Percentiles rank a stretch among this genome's conserved stretches.
These are phyloP conservation scores for Zoanthus sociatus DNA, from an alignment of 92 coral and sea anemone species.

Conservation along the genomic window DNA sequence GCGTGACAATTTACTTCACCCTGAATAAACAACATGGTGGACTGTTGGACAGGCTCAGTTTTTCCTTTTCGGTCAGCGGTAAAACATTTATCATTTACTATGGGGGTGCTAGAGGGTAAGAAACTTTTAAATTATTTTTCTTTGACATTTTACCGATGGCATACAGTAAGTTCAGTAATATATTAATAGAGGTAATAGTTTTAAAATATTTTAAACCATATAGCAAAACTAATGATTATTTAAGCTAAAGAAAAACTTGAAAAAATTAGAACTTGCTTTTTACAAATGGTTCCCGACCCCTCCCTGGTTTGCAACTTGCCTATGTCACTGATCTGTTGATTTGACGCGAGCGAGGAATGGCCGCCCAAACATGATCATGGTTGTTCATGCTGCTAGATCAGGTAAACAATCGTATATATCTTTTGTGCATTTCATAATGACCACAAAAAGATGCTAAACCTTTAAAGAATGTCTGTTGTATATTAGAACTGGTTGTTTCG, in stretches of 20 bases:
- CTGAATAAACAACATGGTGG: conserved; percentile 36
- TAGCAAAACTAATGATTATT: no score
- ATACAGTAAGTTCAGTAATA: not conserved
- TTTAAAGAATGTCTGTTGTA: not conserved
- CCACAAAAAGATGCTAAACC: not conserved
- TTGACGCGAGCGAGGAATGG: not conserved
- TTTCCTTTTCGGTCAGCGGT: conserved; percentile 45
- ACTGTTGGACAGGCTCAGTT: conserved; percentile 21
- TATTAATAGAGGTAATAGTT: not conserved
- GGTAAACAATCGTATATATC: conserved; percentile 20
- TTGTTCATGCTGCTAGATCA: conserved; percentile 4
- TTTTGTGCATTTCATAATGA: not conserved
- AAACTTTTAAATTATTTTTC: not conserved
- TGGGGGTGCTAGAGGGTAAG: not conserved
- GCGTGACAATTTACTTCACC: no score
- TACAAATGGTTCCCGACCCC: not conserved
- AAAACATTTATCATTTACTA: not conserved
- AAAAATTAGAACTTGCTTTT: not conserved
- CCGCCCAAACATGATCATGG: conserved; percentile 13
- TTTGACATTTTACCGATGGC: not conserved
- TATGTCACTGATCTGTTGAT: conserved; percentile 12
- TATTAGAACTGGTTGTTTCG: not conserved
- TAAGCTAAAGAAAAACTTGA: not conserved
- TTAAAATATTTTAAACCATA: no score
- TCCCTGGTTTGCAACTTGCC: not conserved